Base-by-base conservation (phyloP, 2,888 invertebrate genomes). In the Oasisia sp. region DNA sequence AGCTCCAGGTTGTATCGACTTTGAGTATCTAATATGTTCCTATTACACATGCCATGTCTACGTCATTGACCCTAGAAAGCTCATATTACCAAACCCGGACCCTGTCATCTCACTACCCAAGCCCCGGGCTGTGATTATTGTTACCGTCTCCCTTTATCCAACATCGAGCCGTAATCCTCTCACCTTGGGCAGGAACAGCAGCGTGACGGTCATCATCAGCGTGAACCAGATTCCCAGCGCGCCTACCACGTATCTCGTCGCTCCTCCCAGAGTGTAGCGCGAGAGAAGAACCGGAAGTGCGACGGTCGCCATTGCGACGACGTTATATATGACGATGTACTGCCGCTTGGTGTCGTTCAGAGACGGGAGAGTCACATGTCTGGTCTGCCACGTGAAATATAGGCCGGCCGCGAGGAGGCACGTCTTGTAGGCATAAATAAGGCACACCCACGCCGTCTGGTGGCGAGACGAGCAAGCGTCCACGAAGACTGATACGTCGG, bases 111-210 rank as follows among this genome's bases (percentile, higher is more conserved):
- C 1, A 11, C 50, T 14, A 50, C 50, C 50, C 50, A 9, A 45
- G 45, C 45, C 0, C 45, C 45, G 50, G 50, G 50, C 14, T 50
- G 50, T 50, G 14, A 50, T 50, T 50, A 14, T 50, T 14, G 9
- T 50, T 12, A 0, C 50, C 50, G 14, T 14, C 9, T 50, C 50
- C 50, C 50, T 14, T 14, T 14, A 8, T 19, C 32, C 12, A 14
- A 45, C 12, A 45, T 12, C 50, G 32, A 4, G 74, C 7, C 74
- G 27, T 74, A 19, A 27, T 12, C 27, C 0, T 27, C 92, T 44
- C 58, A 94, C 94, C 93, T 93, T 94, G 27, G 93, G 93, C 14
- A 94, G 32, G 56, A 93, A 94, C 12, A 92, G 89, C 12, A 94
- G 45, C 27, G 93, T 93, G 0, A 94, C 89, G 7, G 92, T 92